Evolutionary conservation across 2,888 invertebrate genomes (phyloP), one percentile per base, ranked within the genome.

Genomic region (Nomada ruficornis): DNA sequence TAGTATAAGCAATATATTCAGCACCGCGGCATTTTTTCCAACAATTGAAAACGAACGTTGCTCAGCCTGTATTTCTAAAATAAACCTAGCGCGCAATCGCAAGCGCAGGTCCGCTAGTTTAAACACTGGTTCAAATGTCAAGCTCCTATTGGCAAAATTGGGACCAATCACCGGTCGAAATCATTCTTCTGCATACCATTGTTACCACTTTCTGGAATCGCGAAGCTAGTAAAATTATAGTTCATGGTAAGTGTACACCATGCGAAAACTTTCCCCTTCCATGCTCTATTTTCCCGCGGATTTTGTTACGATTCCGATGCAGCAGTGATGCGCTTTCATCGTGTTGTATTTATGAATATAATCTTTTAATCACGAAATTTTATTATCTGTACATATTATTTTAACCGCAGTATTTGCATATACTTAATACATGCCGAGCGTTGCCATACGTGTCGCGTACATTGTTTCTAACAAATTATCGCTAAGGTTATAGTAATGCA

Each of bases 231-330:
- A 11, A 57, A 63, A 36, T 15, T 2, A 44, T 26, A n/a, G 57
- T 82, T 78, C 18, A 29, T 76, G 78, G 59, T 3, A 52, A 42
- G 0, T 20, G 54, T 15, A 20, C 7, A 60, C 50, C 18, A 20
- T 3, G 18, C 55, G 54, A n/a, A 63, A 71, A 68, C 52, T 55
- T 81, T 26, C 54, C 71, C 50, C 67, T 73, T 72, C 60, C 57
- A 29, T 52, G 5, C 10, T 63, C 23, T 80, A 69, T 74, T 90
- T 89, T 90, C 91, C 91, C 90, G 90, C 90, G 89, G 86, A 88
- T 91, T 91, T 90, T 65, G 67, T 89, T 85, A 64, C 42, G 23
- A 74, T 59, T 55, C 44, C 63, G n/a, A 65, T 77, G 55, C 57
- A 55, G 76, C 62, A 73, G 59, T 78, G 67, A 69, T 76, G 68